Percentiles rank a stretch among this genome's conserved stretches.
phyloP scores from a whole-genome alignment of 1,140 invertebrate species.

The Watersipora subatra region DNA sequence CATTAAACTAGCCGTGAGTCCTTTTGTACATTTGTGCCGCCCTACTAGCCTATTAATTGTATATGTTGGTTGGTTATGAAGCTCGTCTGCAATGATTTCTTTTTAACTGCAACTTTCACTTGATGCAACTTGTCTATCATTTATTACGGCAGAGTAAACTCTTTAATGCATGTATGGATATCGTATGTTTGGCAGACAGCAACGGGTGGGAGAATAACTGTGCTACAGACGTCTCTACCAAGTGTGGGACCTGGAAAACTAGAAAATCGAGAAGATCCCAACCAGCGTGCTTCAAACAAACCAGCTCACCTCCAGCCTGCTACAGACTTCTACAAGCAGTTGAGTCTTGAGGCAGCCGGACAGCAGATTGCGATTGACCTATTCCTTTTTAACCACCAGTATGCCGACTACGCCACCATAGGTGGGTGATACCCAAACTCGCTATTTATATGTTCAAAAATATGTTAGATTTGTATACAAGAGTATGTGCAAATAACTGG shows the following conservation, averaged over 20 bases:
- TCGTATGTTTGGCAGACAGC: conserved; percentile 49
- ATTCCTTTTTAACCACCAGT: conserved; percentile 83
- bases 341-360: conserved; percentile 86
- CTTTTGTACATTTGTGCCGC: conserved; percentile 5
- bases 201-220: conserved; percentile 86
- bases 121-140: too few species aligned
- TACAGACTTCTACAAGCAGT: conserved; percentile 94
- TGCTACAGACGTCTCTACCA: conserved; percentile 81
- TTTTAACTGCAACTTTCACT: too few species aligned
- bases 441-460: too few species aligned
- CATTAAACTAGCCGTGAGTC: conserved; percentile 69
- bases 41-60: too few species aligned
- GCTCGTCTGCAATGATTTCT: too few species aligned
- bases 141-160: too few species aligned
- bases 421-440: conserved; percentile 50
- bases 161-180: too few species aligned
- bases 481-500: too few species aligned
- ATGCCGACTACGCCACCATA: conserved; percentile 82
- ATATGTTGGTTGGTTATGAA: too few species aligned
- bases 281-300: conserved; percentile 53
- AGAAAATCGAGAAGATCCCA: conserved; percentile 70
- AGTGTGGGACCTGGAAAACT: conserved; percentile 77
- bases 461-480: too few species aligned
- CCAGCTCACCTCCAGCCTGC: conserved; percentile 65
- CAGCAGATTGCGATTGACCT: conserved; percentile 92